Percentiles rank a stretch among this genome's conserved stretches.
These are phyloP conservation scores for Calliphora vomitoria DNA, from an alignment of 2,888 invertebrate genomes.

Conservation along the genomic window DNA sequence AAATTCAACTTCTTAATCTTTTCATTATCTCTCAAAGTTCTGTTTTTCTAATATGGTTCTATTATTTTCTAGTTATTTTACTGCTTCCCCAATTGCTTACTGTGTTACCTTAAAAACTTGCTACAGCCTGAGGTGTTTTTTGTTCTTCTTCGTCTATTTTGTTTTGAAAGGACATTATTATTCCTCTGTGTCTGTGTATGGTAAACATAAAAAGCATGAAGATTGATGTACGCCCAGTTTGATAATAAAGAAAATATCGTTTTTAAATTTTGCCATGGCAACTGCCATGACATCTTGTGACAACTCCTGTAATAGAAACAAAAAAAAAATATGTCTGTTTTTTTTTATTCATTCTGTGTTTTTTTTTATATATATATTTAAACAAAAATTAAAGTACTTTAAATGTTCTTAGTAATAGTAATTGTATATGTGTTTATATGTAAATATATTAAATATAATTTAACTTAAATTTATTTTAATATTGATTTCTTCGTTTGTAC, in stretches of 20 bases:
- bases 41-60: too few relatives aligned
- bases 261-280: slow-evolving; percentile 52
- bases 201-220: slow-evolving; percentile 61
- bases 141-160: slow-evolving; percentile 16
- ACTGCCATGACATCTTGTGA: slow-evolving; percentile 65
- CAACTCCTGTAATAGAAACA: slow-evolving; percentile 54
- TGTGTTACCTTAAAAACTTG: slow-evolving; percentile 5
- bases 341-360: background rate
- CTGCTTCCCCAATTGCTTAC: background rate
- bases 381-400: slow-evolving; percentile 32
- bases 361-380: background rate
- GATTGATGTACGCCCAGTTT: slow-evolving; percentile 73
- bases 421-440: too few relatives aligned
- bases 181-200: slow-evolving; percentile 38
- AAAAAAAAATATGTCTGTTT: background rate
- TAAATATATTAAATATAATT: too few relatives aligned
- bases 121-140: slow-evolving; percentile 27
- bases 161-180: slow-evolving; percentile 49
- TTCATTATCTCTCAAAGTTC: too few relatives aligned
- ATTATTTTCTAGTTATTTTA: too few relatives aligned
- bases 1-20: too few relatives aligned
- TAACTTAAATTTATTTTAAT: too few relatives aligned
- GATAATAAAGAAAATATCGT: slow-evolving; percentile 68
- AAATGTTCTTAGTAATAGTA: background rate
- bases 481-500: too few relatives aligned